Base-by-base conservation (phyloP, 2,797 vertebrate species). In the Carapus acus region DNA sequence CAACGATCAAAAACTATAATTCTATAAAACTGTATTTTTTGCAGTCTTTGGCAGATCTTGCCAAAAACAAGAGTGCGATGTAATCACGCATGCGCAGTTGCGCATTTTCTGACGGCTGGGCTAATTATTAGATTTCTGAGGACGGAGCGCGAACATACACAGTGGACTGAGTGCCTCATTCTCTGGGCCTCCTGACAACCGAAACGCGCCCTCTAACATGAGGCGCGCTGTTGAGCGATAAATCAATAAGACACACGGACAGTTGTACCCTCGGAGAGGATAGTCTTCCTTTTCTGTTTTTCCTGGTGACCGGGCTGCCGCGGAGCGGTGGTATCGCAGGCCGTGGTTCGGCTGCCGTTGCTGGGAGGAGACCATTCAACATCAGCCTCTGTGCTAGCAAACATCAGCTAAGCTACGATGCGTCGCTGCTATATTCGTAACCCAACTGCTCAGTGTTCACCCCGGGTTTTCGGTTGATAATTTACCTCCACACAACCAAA, bases 301-400 rank as follows among this genome's bases (percentile, higher is more conserved):
- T 33, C 9, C 11, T 14, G 31, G 18, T 49, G 15, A 53, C 43
- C 48, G 60, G 52, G 53, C 62, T 57, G 39, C 74, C 67, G 67
- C 4, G 78, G 66, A 66, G 71, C 69, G 67, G 76, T 71, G 67
- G 72, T 67, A 71, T 73, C 49, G 51, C 75, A 76, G 85, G 85
- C 83, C 82, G 68, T 61, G 73, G 56, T 53, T 78, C 62, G 67
- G 67, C 27, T 78, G 70, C 67, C 62, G 83, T 83, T 83, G 78
- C 79, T 84, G 77, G 86, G 87, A 87, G 84, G 85, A 71, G 81
- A 86, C 79, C 71, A 21, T 43, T 44, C 71, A 55, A 71, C 67
- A 72, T 61, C 27, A 27, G 24, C 58, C 73, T 54, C 54, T 42
- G 55, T 62, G 78, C 55, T 83, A 79, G 74, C 78, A 62, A n/a